Percentiles rank a stretch among this genome's conserved stretches.
Conservation (phyloP, 37 sponge, comb jelly and placozoan species). For the Ianthella basta region DNA sequence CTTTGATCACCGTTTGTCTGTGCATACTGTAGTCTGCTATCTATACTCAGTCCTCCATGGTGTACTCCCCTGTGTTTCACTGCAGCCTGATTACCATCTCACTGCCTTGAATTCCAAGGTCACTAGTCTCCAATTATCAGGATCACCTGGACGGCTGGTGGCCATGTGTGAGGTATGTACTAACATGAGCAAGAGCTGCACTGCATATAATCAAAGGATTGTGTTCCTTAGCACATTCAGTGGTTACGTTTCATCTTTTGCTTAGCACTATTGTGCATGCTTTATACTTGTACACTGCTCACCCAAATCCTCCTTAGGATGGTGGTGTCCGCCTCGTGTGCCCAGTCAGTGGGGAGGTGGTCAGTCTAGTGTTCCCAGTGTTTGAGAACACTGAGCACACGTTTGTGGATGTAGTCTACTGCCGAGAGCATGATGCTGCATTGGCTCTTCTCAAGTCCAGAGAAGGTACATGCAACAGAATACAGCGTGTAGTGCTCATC, state of each 20-base stretch:
- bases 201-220: neutral
- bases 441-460: conserved; percentile 52
- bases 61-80: neutral
- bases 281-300: too few species aligned
- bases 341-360: conserved; percentile 52
- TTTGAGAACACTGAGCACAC: conserved; percentile 36
- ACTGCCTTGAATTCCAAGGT: conserved; percentile 42
- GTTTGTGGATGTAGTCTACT: conserved; percentile 54
- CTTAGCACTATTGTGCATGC: too few species aligned
- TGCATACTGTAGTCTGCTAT: neutral
- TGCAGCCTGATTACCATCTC: conserved; percentile 60
- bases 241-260: too few species aligned
- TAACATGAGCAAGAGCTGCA: neutral
- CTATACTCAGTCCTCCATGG: neutral
- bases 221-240: too few species aligned
- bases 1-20: neutral
- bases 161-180: conserved; percentile 56
- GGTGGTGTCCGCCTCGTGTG: conserved; percentile 69
- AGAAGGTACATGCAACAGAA: conserved; percentile 14
- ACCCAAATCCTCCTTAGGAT: conserved; percentile 35
- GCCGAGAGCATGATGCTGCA: conserved; percentile 6
- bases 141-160: conserved; percentile 28
- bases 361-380: conserved; percentile 61
- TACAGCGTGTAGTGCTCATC: too few species aligned
- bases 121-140: conserved; percentile 19